Base-by-base conservation (phyloP, 2,797 vertebrate genomes). In the Melanotaenia trifasciata region DNA sequence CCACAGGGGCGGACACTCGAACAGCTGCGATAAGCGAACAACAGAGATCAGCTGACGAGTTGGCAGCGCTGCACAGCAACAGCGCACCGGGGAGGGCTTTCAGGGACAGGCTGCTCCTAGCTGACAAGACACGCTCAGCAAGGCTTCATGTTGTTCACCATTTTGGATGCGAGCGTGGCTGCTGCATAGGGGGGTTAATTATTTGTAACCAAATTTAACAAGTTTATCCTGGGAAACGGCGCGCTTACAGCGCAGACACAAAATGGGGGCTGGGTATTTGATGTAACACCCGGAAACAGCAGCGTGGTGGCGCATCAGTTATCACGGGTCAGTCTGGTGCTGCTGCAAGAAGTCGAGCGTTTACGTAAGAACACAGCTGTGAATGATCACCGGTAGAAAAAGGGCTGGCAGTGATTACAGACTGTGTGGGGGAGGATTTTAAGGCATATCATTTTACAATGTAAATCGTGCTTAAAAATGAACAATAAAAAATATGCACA, bases 11-110 rank as follows among this genome's bases (percentile, higher is more conserved):
- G 89, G 83, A 79, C 64, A 72, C 88, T 74, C 51, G 28, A 76
- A 74, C 89, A 88, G 85, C 88, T 85, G 89, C 74, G 79, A 86
- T 83, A 78, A 87, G 79, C 13, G 81, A 93, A 93, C 94, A 94
- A 92, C 88, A 91, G 67, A 80, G 92, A 95, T 96, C 96, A 96
- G 96, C 96, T 96, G 96, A 96, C 95, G 90, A 74, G 78, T 87
- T 96, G 96, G 95, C 96, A 93, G 89, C 84, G 86, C 73, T 87
- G 89, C 90, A 92, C 92, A 91, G 90, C 92, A 88, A 89, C 89
- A 85, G 78, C 79, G 72, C 77, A 68, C 62, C 60, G 74, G 81
- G 79, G 81, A 77, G 83, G 89, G 62, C 76, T 80, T 79, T 61
- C 35, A 51, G 77, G 84, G 68, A 63, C 77, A 81, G 54, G 9